Evolutionary conservation across 2,797 vertebrate genomes (phyloP).

Genomic region (Ara ararauna): DNA sequence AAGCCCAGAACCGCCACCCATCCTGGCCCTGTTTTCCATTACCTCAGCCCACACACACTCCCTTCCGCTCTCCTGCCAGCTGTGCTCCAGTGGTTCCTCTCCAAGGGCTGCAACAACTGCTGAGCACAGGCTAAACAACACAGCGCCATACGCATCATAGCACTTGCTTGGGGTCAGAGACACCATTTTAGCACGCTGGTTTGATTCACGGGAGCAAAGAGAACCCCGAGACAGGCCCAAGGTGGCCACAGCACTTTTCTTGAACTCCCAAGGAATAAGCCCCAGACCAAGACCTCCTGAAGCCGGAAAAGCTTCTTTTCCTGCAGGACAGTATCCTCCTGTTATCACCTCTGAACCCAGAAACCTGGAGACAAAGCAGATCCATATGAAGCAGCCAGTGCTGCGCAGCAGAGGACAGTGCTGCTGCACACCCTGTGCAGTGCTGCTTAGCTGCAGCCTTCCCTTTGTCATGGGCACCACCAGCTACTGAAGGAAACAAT

Average conservation of each 20-base stretch:
- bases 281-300: background rate
- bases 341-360: background rate
- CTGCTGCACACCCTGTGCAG: rapidly evolving
- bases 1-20: conserved; percentile 53
- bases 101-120: background rate
- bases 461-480: rapidly evolving
- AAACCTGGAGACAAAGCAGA: background rate
- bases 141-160: rapidly evolving
- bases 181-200: background rate
- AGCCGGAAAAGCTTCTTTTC: background rate
- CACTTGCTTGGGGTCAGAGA: rapidly evolving
- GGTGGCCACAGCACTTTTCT: background rate
- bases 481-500: background rate
- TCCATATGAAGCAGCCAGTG: rapidly evolving
- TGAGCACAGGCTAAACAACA: background rate
- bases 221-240: background rate
- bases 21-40: conserved; percentile 48
- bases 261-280: background rate
- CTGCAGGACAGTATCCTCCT: background rate
- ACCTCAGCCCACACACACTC: conserved; percentile 61
- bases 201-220: background rate
- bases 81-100: background rate
- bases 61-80: conserved; percentile 15
- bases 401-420: background rate
- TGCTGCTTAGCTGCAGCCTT: rapidly evolving